Evolutionary conservation across 2,888 invertebrate genomes (phyloP), one percentile per base, ranked within the genome.

Genomic region (Danaus chrysippus): DNA sequence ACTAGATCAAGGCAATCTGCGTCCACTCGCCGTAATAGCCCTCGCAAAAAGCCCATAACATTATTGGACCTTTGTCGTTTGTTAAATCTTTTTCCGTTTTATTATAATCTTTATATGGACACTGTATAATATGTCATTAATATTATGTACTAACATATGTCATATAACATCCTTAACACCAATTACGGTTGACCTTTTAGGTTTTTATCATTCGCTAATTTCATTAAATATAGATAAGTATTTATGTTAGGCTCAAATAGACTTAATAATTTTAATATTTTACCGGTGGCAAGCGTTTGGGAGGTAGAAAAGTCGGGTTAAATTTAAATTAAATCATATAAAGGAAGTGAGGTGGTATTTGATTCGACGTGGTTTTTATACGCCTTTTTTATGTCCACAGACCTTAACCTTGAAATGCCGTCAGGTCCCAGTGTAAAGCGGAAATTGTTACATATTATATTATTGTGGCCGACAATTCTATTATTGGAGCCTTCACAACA

Each of bases 1-100:
- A 75, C 73, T 77, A 72, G 78, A 78, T 76, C 78, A 79, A 79
- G 79, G 78, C 71, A 59, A 76, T 62, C 77, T 53, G 70, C 58
- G 58, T 49, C 49, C 17, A 17, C 49, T 17, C 49, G 49, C 9
- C 17, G 49, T 17, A 49, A 49, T 49, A 49, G 49, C 49, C 17
- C 15, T 15, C 49, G 49, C 49, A 49, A 49, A 49, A 49, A 49
- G 17, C 17, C 49, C 17, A 17, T 17, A 49, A 17, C 17, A 17
- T 49, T 17, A 10, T 17, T 10, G 17, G 17, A 17, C 15, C 49
- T 49, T 49, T 49, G 17, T 13, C 15, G 23, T 49, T 49, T 49
- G 17, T 10, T 10, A 10, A 49, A 17, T 49, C n/a, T 46, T 46
- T 13, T 46, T 49, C 49, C 49, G 49, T 49, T 49, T 49, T 17